These are phyloP conservation scores for Leptinotarsa texana DNA, from an alignment of 1,140 invertebrate species.

Conservation along the genomic window DNA sequence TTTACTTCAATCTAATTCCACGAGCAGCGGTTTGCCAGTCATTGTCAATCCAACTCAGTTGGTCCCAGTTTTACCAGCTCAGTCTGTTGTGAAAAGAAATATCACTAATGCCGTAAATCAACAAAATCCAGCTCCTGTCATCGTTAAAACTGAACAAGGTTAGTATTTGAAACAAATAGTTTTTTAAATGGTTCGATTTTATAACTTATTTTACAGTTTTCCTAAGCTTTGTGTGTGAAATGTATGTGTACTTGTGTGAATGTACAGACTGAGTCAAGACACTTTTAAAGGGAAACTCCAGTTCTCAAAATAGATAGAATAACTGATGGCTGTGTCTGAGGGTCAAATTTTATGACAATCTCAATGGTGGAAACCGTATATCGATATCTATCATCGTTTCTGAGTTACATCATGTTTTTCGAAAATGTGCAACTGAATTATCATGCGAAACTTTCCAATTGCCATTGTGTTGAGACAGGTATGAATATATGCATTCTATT, in stretches of 20 bases:
- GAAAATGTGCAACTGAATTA: too few relatives aligned
- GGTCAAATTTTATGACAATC: too few relatives aligned
- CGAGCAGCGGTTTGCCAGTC: conserved; percentile 60
- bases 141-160: conserved; percentile 39
- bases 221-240: background rate
- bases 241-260: background rate
- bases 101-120: conserved; percentile 33
- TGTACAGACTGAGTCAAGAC: background rate
- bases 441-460: too few relatives aligned
- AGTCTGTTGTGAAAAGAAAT: conserved; percentile 49
- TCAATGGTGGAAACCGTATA: too few relatives aligned
- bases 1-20: conserved; percentile 34
- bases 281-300: too few relatives aligned
- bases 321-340: too few relatives aligned
- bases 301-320: too few relatives aligned
- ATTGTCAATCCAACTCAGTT: conserved; percentile 75
- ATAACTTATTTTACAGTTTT: background rate
- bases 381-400: too few relatives aligned
- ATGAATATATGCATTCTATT: too few relatives aligned
- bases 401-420: too few relatives aligned
- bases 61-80: conserved; percentile 66
- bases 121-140: conserved; percentile 38
- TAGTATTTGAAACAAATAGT: background rate
- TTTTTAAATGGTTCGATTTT: background rate
- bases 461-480: too few relatives aligned